These are phyloP conservation scores for Tolmerus cingulatus DNA, from an alignment of 2,888 invertebrate genomes.

Conservation along the genomic window DNA sequence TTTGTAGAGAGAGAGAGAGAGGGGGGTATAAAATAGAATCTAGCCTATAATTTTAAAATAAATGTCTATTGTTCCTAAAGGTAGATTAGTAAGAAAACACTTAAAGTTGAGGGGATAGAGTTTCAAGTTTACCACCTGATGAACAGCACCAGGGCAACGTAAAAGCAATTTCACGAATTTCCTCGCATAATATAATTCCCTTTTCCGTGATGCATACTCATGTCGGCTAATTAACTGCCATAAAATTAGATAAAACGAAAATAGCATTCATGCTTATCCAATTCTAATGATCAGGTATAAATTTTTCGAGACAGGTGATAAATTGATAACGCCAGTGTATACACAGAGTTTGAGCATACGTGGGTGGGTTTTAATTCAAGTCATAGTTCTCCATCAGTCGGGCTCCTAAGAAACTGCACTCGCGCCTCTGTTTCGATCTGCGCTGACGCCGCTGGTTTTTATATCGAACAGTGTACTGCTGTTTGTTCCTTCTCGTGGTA, in stretches of 20 bases:
- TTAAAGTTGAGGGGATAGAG: too few species aligned
- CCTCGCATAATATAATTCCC: neutral
- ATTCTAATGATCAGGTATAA: conserved; percentile 39
- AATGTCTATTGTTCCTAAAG: too few species aligned
- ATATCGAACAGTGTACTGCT: too few species aligned
- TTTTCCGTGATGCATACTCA: neutral
- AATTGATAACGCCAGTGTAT: conserved; percentile 32
- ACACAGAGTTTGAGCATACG: conserved; percentile 6
- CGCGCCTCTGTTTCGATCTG: neutral
- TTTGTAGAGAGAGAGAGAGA: too few species aligned
- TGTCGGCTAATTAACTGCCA: conserved; percentile 39
- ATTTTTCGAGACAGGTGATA: conserved; percentile 45
- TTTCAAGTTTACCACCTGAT: too few species aligned
- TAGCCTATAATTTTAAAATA: too few species aligned
- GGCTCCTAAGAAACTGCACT: neutral
- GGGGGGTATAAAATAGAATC: too few species aligned
- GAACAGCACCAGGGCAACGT: neutral
- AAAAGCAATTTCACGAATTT: neutral
- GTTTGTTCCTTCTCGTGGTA: too few species aligned
- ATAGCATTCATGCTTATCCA: conserved; percentile 28
- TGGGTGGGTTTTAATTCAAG: conserved; percentile 17
- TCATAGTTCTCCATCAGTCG: neutral
- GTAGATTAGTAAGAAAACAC: too few species aligned
- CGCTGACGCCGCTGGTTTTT: too few species aligned
- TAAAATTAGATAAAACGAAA: conserved; percentile 42